These are phyloP conservation scores for Anoncus sp. DNA, from an alignment of 2,888 invertebrate genomes.

Conservation along the genomic window DNA sequence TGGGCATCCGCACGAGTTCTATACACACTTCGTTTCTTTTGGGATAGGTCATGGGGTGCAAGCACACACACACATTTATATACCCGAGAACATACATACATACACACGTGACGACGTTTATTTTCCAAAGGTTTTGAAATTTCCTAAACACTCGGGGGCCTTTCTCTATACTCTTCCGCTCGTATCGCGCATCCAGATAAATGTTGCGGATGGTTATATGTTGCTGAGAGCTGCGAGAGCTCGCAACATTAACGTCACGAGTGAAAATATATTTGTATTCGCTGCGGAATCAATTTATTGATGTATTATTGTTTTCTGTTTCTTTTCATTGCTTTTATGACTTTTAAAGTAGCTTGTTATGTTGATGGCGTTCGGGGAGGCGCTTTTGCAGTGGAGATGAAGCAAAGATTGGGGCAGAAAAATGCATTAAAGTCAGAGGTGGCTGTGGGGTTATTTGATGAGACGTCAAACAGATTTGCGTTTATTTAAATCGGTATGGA, in stretches of 20 bases:
- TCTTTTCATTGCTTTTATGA: not conserved
- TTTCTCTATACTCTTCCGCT: constrained; percentile 41
- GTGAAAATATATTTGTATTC: constrained; percentile 4
- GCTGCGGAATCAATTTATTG: not conserved
- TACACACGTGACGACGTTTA: constrained; percentile 67
- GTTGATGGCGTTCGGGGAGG: not conserved
- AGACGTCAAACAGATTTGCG: no score
- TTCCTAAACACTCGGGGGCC: constrained; percentile 72
- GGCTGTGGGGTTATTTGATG: no score
- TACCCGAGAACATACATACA: constrained; percentile 2
- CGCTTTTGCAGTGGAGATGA: no score
- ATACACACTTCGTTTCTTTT: constrained; percentile 62
- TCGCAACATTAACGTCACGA: not conserved
- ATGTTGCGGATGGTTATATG: constrained; percentile 16
- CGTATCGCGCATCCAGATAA: constrained; percentile 51
- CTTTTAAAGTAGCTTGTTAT: not conserved
- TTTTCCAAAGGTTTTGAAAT: constrained; percentile 76
- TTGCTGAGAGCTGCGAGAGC: constrained; percentile 1
- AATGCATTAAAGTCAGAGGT: no score
- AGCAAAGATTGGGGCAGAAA: no score
- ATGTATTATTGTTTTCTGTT: constrained; percentile 6
- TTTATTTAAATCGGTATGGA: no score
- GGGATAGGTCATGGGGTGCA: constrained; percentile 76
- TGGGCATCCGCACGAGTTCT: constrained; percentile 54
- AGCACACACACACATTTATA: constrained; percentile 11